These are phyloP conservation scores for Caracal caracal DNA, from an alignment of 2,113 vertebrate genomes.

Conservation along the genomic window DNA sequence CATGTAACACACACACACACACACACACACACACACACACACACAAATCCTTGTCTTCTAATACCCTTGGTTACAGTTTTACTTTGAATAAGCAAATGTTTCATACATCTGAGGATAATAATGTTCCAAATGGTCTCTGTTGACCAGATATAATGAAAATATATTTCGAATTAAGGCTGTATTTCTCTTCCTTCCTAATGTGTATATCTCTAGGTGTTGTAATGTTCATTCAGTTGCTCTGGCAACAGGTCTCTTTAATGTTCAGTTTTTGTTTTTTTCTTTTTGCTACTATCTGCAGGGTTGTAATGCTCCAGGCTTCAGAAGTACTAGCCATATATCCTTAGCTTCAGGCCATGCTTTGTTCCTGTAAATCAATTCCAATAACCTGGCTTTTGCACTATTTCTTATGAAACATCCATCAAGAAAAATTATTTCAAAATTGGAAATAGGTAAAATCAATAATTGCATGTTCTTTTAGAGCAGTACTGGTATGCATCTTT, in stretches of 20 bases:
- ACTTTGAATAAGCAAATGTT: not conserved
- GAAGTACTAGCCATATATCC: not conserved
- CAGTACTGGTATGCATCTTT: not conserved
- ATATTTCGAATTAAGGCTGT: not conserved
- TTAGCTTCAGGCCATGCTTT: not conserved
- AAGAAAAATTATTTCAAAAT: not conserved
- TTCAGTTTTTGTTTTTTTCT: not conserved
- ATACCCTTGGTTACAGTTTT: not conserved
- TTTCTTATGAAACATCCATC: slow-evolving; percentile 17
- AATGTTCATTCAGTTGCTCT: not conserved
- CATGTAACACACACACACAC: not conserved
- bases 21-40: not conserved
- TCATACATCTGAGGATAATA: not conserved
- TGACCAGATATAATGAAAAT: not conserved
- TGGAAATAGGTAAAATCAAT: not conserved
- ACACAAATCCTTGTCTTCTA: not conserved
- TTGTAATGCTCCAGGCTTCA: not conserved
- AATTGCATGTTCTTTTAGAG: not conserved
- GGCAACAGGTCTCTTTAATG: not conserved
- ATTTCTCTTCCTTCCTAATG: not conserved
- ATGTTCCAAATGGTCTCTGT: not conserved
- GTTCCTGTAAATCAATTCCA: not conserved
- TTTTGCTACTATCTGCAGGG: not conserved
- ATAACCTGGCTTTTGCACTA: not conserved
- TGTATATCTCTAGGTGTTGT: not conserved